Evolutionary conservation across 2,888 invertebrate genomes (phyloP).

Genomic region (Drosophila tanythrix): DNA sequence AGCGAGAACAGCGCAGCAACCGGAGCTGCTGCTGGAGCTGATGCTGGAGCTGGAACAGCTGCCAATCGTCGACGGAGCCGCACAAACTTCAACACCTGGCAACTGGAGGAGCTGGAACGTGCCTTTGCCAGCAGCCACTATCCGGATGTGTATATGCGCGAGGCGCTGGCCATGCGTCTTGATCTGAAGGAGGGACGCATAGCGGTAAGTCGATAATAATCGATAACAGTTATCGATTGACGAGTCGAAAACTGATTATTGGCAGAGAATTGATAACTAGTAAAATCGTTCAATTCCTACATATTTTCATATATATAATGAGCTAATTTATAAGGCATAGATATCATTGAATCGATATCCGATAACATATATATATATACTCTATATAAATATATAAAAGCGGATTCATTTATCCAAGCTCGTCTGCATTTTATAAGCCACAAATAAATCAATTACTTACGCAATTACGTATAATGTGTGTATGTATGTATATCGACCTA

Average conservation of each 20-base stretch:
- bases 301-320: background rate
- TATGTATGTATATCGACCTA: background rate
- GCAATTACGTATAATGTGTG: background rate
- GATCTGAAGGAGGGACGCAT: constrained; percentile 99
- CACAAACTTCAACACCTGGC: constrained; percentile 97
- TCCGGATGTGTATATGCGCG: constrained; percentile 99
- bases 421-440: background rate
- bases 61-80: constrained; percentile 94
- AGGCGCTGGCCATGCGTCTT: constrained; percentile 97
- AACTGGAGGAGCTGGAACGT: constrained; percentile 95
- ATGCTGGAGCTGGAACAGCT: constrained; percentile 84
- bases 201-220: constrained; percentile 90
- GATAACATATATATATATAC: background rate
- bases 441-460: background rate
- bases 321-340: background rate
- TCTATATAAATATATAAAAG: background rate
- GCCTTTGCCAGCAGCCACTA: constrained; percentile 95
- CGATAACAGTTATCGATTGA: background rate
- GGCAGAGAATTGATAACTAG: background rate
- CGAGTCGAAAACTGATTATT: background rate
- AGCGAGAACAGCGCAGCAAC: constrained; percentile 86
- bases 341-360: background rate
- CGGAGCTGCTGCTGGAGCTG: background rate
- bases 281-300: background rate
- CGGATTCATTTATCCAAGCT: background rate